Evolutionary conservation across 2,797 vertebrate genomes (phyloP).

Genomic region (Hippocampus kuda): DNA sequence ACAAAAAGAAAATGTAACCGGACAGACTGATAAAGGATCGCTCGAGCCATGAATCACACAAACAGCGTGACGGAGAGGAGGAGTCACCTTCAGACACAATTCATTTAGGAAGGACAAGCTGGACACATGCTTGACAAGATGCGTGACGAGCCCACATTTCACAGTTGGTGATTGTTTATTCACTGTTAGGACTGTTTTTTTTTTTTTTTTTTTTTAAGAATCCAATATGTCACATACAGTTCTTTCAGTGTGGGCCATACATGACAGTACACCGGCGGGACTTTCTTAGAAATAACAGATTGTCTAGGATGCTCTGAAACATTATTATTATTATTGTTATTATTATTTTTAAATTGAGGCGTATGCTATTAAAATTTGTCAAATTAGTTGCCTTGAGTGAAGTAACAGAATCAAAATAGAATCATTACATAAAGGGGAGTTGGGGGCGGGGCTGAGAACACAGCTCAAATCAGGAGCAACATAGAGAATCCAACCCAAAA

Average conservation of each 20-base stretch:
- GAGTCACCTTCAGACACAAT: conserved; percentile 2
- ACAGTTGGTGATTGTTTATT: conserved; percentile 21
- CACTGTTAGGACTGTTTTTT: conserved; percentile 11
- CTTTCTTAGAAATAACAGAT: conserved; percentile 28
- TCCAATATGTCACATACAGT: conserved; percentile 28
- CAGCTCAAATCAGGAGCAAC: not conserved
- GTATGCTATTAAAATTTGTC: conserved; percentile 10
- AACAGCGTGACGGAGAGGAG: not conserved
- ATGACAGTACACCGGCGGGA: conserved; percentile 21
- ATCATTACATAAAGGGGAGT: not conserved
- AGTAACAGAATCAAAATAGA: conserved; percentile 17
- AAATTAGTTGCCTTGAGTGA: conserved; percentile 1
- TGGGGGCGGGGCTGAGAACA: conserved; percentile 8
- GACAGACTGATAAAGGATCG: not conserved
- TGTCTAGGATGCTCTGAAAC: conserved; percentile 42
- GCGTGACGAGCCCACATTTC: conserved; percentile 24
- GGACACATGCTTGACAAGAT: conserved; percentile 16
- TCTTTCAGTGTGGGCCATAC: conserved; percentile 9
- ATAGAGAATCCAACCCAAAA: conserved; percentile 28
- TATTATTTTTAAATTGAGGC: conserved; percentile 5
- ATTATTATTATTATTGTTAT: not conserved
- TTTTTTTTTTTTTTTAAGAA: not conserved
- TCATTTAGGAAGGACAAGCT: conserved; percentile 2
- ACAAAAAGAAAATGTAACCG: not conserved
- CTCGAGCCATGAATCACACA: not conserved